Evolutionary conservation across 2,888 invertebrate genomes (phyloP).

Genomic region (Congeria kusceri): DNA sequence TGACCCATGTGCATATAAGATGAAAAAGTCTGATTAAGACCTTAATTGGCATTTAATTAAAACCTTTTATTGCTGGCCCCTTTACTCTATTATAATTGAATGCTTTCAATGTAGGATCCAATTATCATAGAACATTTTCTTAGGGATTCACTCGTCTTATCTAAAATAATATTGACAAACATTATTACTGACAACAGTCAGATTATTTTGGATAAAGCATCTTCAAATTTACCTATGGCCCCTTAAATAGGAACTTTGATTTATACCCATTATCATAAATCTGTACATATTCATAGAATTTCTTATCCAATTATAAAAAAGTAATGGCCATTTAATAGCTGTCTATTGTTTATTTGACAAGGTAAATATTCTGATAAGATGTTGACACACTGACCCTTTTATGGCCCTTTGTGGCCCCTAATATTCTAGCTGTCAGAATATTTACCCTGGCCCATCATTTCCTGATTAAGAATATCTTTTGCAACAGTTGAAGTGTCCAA

Average conservation of each 20-base stretch:
- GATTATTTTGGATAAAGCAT: neutral
- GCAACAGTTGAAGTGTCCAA: no score
- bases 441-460: constrained; percentile 4
- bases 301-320: constrained; percentile 23
- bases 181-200: constrained; percentile 19
- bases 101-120: neutral
- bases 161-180: constrained; percentile 43
- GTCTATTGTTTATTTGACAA: constrained; percentile 30
- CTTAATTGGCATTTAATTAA: constrained; percentile 3
- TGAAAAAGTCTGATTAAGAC: neutral
- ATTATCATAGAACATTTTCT: neutral
- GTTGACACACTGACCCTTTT: constrained; percentile 39
- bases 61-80: neutral
- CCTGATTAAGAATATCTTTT: constrained; percentile 9
- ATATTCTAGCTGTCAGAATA: neutral
- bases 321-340: constrained; percentile 30
- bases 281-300: constrained; percentile 29
- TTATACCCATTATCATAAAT: constrained; percentile 33
- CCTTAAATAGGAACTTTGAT: constrained; percentile 8
- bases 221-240: neutral
- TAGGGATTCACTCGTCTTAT: neutral
- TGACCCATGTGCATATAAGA: neutral
- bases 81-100: constrained; percentile 4
- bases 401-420: constrained; percentile 19
- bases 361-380: constrained; percentile 25